Conservation (phyloP, 2,888 invertebrate species). For the Oligia strigilis region DNA sequence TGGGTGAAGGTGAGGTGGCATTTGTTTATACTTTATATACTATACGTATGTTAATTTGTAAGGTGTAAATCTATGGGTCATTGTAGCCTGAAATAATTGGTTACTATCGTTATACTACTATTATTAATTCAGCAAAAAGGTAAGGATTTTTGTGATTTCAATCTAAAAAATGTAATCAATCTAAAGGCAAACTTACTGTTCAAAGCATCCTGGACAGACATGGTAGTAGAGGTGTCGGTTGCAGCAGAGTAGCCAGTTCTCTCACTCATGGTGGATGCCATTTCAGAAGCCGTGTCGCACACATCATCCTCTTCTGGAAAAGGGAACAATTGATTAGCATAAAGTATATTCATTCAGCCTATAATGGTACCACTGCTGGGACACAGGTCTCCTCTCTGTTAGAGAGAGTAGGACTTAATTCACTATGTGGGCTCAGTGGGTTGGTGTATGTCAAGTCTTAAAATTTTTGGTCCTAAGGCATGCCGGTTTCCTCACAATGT, state of each 20-base stretch:
- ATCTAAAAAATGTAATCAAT: not conserved
- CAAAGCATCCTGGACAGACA: constrained; percentile 88
- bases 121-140: not conserved
- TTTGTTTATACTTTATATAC: not conserved
- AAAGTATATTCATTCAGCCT: not conserved
- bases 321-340: not conserved
- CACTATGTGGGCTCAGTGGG: not conserved
- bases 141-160: not conserved
- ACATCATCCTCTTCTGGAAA: constrained; percentile 84
- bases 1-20: too few relatives aligned
- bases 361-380: not conserved
- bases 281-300: constrained; percentile 84
- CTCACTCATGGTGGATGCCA: constrained; percentile 87
- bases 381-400: not conserved
- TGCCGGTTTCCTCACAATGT: not conserved
- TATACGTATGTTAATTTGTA: not conserved
- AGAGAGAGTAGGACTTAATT: not conserved
- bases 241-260: constrained; percentile 85
- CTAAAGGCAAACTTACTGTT: constrained; percentile 78
- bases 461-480: not conserved
- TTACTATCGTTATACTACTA: not conserved
- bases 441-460: not conserved
- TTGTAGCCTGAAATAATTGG: not conserved
- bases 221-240: constrained; percentile 83
- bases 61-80: not conserved